These are phyloP conservation scores for Novumbra hubbsi DNA, from an alignment of 2,797 vertebrate species.

Conservation along the genomic window DNA sequence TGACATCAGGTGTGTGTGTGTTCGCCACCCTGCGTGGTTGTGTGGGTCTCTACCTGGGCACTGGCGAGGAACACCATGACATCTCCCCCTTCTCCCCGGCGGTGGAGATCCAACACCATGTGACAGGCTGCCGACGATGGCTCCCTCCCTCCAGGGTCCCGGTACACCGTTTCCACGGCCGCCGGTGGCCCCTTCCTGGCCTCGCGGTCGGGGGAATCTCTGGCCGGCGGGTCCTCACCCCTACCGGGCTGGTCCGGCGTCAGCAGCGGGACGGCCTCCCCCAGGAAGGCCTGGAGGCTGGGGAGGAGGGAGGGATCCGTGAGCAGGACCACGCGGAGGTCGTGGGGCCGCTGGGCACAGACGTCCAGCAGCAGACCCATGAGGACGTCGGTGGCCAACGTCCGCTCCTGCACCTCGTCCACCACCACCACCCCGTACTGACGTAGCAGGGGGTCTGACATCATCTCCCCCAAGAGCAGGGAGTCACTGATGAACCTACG, in stretches of 20 bases:
- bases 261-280: constrained; percentile 74
- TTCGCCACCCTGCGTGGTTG: not conserved
- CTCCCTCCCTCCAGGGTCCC: constrained; percentile 69
- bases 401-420: constrained; percentile 92
- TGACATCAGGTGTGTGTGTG: not conserved
- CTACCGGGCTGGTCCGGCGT: constrained; percentile 45
- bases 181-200: not conserved
- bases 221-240: constrained; percentile 1
- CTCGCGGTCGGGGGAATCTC: not conserved
- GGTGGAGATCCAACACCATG: constrained; percentile 86
- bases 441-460: constrained; percentile 84
- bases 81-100: constrained; percentile 78
- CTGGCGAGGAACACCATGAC: constrained; percentile 87
- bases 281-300: constrained; percentile 78
- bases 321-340: constrained; percentile 86
- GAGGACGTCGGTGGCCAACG: constrained; percentile 85
- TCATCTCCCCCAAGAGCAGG: constrained; percentile 89
- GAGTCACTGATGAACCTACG: constrained; percentile 87
- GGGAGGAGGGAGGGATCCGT: constrained; percentile 72
- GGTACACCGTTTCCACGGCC: constrained; percentile 68
- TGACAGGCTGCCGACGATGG: constrained; percentile 74
- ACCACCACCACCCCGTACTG: constrained; percentile 83
- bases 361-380: constrained; percentile 89
- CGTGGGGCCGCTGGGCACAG: constrained; percentile 76
- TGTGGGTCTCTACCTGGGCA: constrained; percentile 75